Evolutionary conservation across 2,113 vertebrate genomes (phyloP).

Genomic region (Petrocephalus microphthalmus): DNA sequence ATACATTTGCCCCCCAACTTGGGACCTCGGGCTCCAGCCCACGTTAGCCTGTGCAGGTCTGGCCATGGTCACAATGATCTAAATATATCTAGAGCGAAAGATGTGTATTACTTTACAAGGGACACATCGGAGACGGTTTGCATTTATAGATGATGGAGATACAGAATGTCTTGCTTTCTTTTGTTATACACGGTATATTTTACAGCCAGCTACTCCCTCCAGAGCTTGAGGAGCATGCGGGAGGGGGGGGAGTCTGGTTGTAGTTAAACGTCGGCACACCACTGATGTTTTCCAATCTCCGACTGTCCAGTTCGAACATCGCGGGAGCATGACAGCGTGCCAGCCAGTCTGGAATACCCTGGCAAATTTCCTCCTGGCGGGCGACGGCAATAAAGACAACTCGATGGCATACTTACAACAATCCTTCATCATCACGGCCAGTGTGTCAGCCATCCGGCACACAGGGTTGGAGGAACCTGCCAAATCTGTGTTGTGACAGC

Average conservation of each 20-base stretch:
- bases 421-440: neutral
- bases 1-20: too few relatives aligned
- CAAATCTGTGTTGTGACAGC: neutral
- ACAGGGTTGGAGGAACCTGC: neutral
- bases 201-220: neutral
- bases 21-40: too few relatives aligned
- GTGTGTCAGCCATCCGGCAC: neutral
- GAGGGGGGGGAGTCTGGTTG: neutral
- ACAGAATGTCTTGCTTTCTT: too few relatives aligned
- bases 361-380: neutral
- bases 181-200: too few relatives aligned
- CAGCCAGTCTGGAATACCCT: conserved; percentile 1
- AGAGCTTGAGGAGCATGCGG: neutral
- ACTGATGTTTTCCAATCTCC: neutral
- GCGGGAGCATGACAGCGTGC: neutral
- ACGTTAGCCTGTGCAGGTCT: too few relatives aligned
- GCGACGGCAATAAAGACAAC: neutral
- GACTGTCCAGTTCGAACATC: neutral
- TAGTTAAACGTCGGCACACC: neutral
- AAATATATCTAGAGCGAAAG: too few relatives aligned
- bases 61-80: too few relatives aligned
- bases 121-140: too few relatives aligned
- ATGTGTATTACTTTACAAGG: too few relatives aligned
- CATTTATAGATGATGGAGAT: too few relatives aligned
- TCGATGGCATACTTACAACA: neutral